Base-by-base conservation (phyloP, 1,140 invertebrate genomes). In the Nephila pilipes region DNA sequence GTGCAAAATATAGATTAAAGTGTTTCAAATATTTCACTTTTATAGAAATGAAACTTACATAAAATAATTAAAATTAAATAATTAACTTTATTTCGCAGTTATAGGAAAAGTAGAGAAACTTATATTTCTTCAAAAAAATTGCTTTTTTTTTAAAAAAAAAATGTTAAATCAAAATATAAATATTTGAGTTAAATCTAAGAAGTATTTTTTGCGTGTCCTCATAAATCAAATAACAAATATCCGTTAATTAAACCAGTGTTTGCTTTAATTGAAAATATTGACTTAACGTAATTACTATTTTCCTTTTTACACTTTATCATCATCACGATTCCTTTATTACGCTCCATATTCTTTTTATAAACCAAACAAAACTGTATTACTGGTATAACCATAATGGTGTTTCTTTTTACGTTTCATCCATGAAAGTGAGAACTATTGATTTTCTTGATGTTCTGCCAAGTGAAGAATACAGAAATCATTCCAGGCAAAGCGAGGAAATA, bases 401-500 rank as follows among this genome's bases (percentile, higher is more conserved):
- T 32, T 75, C 14, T 75, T 75, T 32, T 36, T 75, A 75, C 69
- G 32, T 46, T 55, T 54, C 38, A 90, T 12, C 54, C 54, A 58
- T 88, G 88, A 38, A 90, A 90, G 75, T 60, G 36, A 65, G 79
- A 63, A 75, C 25, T 91, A 91, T 91, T 91, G 89, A 91, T 91
- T 90, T 65, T 91, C 89, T 38, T 83, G 54, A 91, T 83, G 57
- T 29, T 83, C 57, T 55, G 57, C 79, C 79, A 91, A 90, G 75
- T 60, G 55, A 83, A 63, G 89, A 90, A 63, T 90, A 90, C 75
- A 81, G 79, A 83, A 90, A 90, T 83, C 89, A 83, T 90, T 90
- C 54, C 79, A 81, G 1, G 79, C 79, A 90, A 83, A 54, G 79
- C 80, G 89, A 83, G 58, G 36, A 91, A 91, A 83, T 83, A 83